Conservation (phyloP, 2,113 vertebrate genomes). For the Genyomyrus donnyi region DNA sequence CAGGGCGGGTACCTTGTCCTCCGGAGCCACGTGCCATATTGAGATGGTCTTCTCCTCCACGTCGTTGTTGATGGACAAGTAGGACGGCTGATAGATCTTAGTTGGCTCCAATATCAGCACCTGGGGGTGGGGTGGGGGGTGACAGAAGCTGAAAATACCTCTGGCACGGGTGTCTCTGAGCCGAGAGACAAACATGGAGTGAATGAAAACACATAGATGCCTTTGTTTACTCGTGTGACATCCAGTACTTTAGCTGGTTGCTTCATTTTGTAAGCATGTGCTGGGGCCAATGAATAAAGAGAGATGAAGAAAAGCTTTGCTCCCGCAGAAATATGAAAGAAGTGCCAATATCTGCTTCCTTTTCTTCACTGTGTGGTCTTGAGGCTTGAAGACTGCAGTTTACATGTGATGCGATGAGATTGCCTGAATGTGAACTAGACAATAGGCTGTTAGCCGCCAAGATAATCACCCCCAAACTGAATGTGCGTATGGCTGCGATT, state of each 20-base stretch:
- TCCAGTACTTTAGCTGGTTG: not conserved
- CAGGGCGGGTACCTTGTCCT: conserved; percentile 74
- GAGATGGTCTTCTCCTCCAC: conserved; percentile 88
- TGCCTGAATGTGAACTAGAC: not conserved
- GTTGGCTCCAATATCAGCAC: conserved; percentile 95
- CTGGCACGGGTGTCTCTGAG: not conserved
- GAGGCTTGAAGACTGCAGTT: not conserved
- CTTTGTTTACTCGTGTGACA: not conserved
- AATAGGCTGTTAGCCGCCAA: not conserved
- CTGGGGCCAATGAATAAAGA: not conserved
- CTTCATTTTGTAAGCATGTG: not conserved
- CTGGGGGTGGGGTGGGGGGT: conserved; percentile 56
- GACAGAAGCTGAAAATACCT: not conserved
- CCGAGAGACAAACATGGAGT: not conserved
- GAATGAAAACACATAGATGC: not conserved
- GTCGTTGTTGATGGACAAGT: conserved; percentile 94
- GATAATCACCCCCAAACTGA: not conserved
- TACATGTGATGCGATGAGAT: not conserved
- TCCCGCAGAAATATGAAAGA: not conserved
- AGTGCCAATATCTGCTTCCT: not conserved
- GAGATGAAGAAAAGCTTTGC: not conserved
- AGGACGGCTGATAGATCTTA: conserved; percentile 94
- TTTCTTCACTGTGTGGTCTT: not conserved
- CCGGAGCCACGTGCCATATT: conserved; percentile 91
- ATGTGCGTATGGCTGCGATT: not conserved